A percentile compares a stretch with the other conserved stretches of the same genome.
These are phyloP conservation scores for Ramphastos sulfuratus DNA, from an alignment of 2,113 vertebrate species.

Conservation along the genomic window DNA sequence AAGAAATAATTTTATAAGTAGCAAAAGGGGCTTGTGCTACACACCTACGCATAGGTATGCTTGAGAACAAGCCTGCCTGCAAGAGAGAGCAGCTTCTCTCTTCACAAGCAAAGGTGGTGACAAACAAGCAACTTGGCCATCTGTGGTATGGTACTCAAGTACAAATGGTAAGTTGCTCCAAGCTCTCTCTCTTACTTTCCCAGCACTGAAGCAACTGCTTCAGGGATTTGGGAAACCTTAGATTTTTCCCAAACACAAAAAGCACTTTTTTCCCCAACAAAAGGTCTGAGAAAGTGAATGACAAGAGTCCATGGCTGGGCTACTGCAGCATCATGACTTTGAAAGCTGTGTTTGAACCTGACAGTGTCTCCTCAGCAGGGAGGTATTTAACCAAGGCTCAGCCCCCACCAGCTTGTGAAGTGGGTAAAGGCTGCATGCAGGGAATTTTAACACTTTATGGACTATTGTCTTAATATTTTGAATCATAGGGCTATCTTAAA, in stretches of 20 bases:
- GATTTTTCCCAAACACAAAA: neutral
- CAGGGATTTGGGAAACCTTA: neutral
- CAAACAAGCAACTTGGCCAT: neutral
- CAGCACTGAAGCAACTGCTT: neutral
- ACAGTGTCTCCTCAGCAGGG: too few species aligned
- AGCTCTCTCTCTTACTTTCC: neutral
- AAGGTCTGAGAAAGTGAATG: neutral
- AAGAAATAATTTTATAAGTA: neutral
- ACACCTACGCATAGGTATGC: neutral
- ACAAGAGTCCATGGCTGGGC: neutral
- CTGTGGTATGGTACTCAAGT: neutral
- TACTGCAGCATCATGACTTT: neutral
- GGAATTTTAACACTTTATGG: neutral
- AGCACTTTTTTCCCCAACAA: neutral
- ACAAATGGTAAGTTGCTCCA: neutral
- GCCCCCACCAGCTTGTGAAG: neutral
- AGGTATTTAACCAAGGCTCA: neutral
- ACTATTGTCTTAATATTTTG: neutral
- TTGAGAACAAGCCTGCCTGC: neutral
- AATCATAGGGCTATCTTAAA: neutral
- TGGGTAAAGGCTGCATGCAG: neutral
- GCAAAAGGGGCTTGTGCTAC: rapidly evolving
- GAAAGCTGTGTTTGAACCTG: neutral
- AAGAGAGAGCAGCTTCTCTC: neutral
- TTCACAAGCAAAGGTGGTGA: neutral